Evolutionary conservation across 2,888 invertebrate genomes (phyloP), one percentile per base, ranked within the genome.

Genomic region (Cephus spinipes): DNA sequence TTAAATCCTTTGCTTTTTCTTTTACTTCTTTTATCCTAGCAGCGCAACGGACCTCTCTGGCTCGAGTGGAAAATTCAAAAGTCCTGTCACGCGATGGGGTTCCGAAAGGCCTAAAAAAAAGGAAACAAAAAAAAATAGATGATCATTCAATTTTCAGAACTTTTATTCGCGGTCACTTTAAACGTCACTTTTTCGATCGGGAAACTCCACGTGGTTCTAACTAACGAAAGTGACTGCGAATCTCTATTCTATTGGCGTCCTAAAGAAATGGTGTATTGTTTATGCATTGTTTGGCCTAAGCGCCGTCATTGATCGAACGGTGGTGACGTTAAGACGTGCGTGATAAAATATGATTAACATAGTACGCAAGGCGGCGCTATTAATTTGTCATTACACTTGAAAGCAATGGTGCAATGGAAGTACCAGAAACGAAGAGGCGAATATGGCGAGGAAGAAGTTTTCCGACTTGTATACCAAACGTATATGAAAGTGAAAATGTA

Each of bases 391-490:
- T 23, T 55, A 23, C 23, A 55, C 6, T 2, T 23, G 23, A 55
- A 23, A 55, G 15, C 23, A 55, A 55, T 55, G 55, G 55, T 55
- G 55, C 55, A 23, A 55, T 2, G 55, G 2, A 77, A 79, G 74
- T 69, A 76, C 79, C 73, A 81, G 82, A 82, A 83, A 79, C 76
- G 80, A 71, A 76, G 69, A 76, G 78, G 75, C 76, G 73, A 76
- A 75, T 73, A 9, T 9, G 23, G 1, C 6, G 55, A 23, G 23
- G 9, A 23, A 55, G 23, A 23, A 55, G 23, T 2, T 55, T 55
- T 55, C 9, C 9, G 23, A 23, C 9, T 55, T 55, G 55, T 23
- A 2, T 23, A 1, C 9, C 9, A 55, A 55, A 55, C 55, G 55
- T 23, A 55, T 23, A 9, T 9, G 23, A 9, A 23, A 55, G 55